A percentile compares a stretch with the other conserved stretches of the same genome.
These are phyloP conservation scores for Lobophora halterata DNA, from an alignment of 2,888 invertebrate species.

Conservation along the genomic window DNA sequence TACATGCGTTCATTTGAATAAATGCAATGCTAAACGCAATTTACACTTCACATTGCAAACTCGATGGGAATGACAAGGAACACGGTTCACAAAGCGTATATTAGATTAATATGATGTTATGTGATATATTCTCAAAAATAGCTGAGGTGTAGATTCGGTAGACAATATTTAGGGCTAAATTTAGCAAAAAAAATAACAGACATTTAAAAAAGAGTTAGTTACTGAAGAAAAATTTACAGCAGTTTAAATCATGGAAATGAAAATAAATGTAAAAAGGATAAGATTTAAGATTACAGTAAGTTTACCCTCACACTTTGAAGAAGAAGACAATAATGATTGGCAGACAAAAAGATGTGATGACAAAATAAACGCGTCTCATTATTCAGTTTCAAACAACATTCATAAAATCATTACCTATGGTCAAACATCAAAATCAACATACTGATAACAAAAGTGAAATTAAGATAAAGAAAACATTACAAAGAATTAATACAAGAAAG, in stretches of 20 bases:
- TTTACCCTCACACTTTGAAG: conserved; percentile 6
- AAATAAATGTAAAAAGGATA: too few species aligned
- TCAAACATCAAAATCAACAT: conserved; percentile 1
- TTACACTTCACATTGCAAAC: conserved; percentile 28
- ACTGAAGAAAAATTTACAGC: too few species aligned
- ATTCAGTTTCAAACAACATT: conserved; percentile 13
- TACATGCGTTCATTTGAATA: conserved; percentile 37
- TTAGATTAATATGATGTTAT: conserved; percentile 3
- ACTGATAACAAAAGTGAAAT: neutral
- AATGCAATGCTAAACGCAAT: conserved; percentile 32
- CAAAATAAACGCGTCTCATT: conserved; percentile 18
- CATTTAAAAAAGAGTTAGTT: too few species aligned
- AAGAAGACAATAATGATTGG: conserved; percentile 13
- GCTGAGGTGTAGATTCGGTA: too few species aligned
- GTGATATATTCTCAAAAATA: conserved; percentile 1
- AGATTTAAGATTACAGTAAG: conserved; percentile 6
- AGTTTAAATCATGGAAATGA: too few species aligned
- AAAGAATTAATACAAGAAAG: too few species aligned
- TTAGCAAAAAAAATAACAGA: too few species aligned
- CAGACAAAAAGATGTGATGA: conserved; percentile 22
- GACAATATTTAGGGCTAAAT: too few species aligned
- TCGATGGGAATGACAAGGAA: conserved; percentile 18
- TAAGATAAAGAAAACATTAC: conserved; percentile 4
- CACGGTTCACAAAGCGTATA: conserved; percentile 6
- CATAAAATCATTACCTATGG: conserved; percentile 11